These are phyloP conservation scores for Larimichthys crocea DNA, from an alignment of 2,113 vertebrate species.

Conservation along the genomic window DNA sequence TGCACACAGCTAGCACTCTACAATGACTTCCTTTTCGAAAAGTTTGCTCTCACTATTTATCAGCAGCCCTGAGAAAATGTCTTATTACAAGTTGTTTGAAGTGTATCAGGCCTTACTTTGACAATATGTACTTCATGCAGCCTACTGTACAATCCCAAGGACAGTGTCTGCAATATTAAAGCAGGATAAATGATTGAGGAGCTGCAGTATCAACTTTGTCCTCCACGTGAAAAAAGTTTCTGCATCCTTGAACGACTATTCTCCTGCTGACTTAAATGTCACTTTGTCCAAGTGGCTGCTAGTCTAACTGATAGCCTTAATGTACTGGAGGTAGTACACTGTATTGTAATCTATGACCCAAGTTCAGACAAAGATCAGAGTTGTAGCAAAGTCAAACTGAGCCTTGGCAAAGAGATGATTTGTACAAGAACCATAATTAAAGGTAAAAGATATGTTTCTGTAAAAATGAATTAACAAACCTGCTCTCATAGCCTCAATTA, in stretches of 20 bases:
- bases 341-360: conserved; percentile 11
- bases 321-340: neutral
- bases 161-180: conserved; percentile 40
- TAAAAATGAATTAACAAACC: conserved; percentile 4
- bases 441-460: conserved; percentile 14
- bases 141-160: conserved; percentile 36
- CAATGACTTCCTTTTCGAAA: too few relatives aligned
- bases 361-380: neutral
- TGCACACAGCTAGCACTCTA: too few relatives aligned
- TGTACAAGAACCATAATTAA: neutral
- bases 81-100: neutral
- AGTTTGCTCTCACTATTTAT: neutral
- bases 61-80: neutral
- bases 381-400: neutral
- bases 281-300: conserved; percentile 24
- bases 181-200: conserved; percentile 37
- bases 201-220: conserved; percentile 34
- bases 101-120: conserved; percentile 3
- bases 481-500: neutral
- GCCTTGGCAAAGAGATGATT: neutral
- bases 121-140: neutral
- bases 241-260: conserved; percentile 12
- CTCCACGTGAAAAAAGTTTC: conserved; percentile 2
- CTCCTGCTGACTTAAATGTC: conserved; percentile 9
- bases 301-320: neutral